Conservation (phyloP, 2,888 invertebrate species). For the Cephalotes varians region DNA sequence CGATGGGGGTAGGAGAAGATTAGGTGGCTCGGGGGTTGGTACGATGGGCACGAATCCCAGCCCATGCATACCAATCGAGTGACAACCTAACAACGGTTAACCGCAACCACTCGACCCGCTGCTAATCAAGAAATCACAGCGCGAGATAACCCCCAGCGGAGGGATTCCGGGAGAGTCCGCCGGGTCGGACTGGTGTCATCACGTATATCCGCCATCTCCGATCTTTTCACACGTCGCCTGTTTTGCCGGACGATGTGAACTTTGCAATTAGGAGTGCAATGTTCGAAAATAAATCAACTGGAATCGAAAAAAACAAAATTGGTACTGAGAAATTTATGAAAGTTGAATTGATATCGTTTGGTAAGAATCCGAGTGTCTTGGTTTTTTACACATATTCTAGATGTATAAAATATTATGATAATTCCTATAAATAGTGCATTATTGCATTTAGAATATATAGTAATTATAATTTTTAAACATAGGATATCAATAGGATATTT, state of each 20-base stretch:
- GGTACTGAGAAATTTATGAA: neutral
- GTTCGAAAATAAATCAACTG: constrained; percentile 5
- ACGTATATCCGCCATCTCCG: constrained; percentile 55
- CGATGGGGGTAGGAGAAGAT: constrained; percentile 61
- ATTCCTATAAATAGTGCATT: neutral
- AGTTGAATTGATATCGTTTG: neutral
- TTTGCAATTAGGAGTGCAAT: neutral
- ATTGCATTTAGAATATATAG: neutral
- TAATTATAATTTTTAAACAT: neutral
- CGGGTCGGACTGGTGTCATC: constrained; percentile 63
- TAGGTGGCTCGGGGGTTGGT: constrained; percentile 66
- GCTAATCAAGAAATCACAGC: constrained; percentile 85
- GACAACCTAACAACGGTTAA: constrained; percentile 85
- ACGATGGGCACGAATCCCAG: constrained; percentile 82
- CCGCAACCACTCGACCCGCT: constrained; percentile 84
- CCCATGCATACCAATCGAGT: constrained; percentile 85
- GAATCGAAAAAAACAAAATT: neutral
- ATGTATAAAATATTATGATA: neutral
- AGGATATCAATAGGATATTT: neutral
- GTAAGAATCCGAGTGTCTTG: neutral
- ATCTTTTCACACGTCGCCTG: constrained; percentile 39
- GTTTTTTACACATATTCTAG: too few relatives aligned
- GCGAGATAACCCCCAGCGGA: constrained; percentile 82
- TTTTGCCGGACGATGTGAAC: constrained; percentile 14
- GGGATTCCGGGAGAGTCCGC: constrained; percentile 59